A percentile compares a stretch with the other conserved stretches of the same genome.
Conservation (phyloP, 2,113 vertebrate species). For the Pao palembangensis region DNA sequence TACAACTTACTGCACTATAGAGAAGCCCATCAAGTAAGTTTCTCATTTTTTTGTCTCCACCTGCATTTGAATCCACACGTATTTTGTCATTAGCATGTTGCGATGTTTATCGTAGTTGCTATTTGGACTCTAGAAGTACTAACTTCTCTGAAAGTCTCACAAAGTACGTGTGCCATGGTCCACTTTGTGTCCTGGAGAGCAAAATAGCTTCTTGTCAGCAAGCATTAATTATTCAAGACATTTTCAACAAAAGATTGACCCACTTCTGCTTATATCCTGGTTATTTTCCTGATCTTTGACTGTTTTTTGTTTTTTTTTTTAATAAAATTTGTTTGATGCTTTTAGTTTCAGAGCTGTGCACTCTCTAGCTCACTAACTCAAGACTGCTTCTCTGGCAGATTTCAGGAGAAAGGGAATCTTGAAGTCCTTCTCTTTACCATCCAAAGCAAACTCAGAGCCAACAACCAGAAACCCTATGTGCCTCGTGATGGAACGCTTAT, state of each 20-base stretch:
- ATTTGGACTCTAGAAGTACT: too few species aligned
- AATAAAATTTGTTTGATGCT: too few species aligned
- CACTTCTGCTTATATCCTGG: not conserved
- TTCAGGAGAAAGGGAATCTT: conserved; percentile 95
- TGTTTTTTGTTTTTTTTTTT: too few species aligned
- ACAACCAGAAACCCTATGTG: conserved; percentile 88
- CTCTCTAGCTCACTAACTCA: not conserved
- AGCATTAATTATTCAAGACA: too few species aligned
- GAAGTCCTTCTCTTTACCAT: conserved; percentile 96
- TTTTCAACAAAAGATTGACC: not conserved
- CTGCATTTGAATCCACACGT: not conserved
- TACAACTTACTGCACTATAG: conserved; percentile 91
- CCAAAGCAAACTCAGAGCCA: conserved; percentile 94
- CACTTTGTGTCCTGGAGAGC: too few species aligned
- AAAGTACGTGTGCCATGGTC: too few species aligned
- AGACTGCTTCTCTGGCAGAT: conserved; percentile 68
- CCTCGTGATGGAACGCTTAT: conserved; percentile 90
- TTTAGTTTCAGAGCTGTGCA: too few species aligned
- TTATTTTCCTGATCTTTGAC: not conserved
- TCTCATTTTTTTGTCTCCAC: not conserved
- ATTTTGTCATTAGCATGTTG: not conserved
- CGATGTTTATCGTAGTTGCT: not conserved
- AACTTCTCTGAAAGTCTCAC: too few species aligned
- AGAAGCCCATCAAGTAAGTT: conserved; percentile 91
- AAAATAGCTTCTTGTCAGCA: not conserved